Conservation (phyloP, 2,888 invertebrate species). For the Morpho achilles region DNA sequence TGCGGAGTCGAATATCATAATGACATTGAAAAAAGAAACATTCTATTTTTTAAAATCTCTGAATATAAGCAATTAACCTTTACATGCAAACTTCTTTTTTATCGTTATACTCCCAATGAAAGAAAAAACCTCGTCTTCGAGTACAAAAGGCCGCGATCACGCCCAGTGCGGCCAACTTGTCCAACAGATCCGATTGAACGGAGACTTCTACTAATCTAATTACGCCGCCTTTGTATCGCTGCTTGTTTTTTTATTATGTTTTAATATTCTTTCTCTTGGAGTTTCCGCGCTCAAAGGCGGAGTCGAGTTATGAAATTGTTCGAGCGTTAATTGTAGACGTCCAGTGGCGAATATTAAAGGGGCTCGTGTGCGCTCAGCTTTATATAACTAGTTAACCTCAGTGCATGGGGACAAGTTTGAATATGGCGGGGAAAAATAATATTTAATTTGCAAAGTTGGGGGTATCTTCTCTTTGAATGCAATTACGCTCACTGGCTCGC, state of each 20-base stretch:
- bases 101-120: not conserved
- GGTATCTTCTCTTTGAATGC: constrained; percentile 39
- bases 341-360: constrained; percentile 75
- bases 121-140: not conserved
- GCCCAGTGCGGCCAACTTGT: constrained; percentile 5
- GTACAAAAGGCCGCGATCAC: constrained; percentile 1
- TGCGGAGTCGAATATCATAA: too few relatives aligned
- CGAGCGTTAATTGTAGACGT: constrained; percentile 75
- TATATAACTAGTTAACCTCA: constrained; percentile 63
- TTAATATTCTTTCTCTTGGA: constrained; percentile 50
- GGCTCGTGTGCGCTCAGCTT: constrained; percentile 51
- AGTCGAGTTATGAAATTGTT: constrained; percentile 75
- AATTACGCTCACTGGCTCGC: constrained; percentile 31
- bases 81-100: too few relatives aligned
- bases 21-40: too few relatives aligned
- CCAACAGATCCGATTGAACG: constrained; percentile 37
- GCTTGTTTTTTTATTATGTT: constrained; percentile 41
- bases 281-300: constrained; percentile 67
- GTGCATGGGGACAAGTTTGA: constrained; percentile 43
- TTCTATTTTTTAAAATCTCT: too few relatives aligned
- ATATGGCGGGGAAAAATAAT: constrained; percentile 54
- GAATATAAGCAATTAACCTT: too few relatives aligned
- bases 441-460: constrained; percentile 56
- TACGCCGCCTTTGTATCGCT: constrained; percentile 42
- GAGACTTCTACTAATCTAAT: constrained; percentile 59